Evolutionary conservation across 2,113 vertebrate species (phyloP).

Genomic region (Campylomormyrus numenius): DNA sequence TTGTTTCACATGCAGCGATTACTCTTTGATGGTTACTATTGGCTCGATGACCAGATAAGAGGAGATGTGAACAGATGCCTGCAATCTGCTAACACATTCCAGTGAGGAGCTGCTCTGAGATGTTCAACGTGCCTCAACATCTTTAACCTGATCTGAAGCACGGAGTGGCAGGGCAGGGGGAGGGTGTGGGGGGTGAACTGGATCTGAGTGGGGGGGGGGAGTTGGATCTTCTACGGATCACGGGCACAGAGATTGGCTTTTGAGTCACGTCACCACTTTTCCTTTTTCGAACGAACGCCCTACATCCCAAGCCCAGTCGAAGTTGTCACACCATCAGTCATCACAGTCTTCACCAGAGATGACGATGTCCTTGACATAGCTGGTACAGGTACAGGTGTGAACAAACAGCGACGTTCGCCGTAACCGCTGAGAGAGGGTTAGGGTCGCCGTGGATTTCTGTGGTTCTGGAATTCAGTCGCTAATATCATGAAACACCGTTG

Average conservation of each 20-base stretch:
- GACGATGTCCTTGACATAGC: not conserved
- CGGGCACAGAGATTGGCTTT: not conserved
- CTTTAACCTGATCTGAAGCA: not conserved
- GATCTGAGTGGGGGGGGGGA: not conserved
- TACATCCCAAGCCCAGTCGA: not conserved
- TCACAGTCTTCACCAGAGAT: not conserved
- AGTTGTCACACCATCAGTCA: not conserved
- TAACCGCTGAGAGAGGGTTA: not conserved
- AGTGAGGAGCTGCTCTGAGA: not conserved
- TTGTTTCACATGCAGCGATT: not conserved
- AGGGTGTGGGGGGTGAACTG: not conserved
- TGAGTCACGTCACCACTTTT: not conserved
- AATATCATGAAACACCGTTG: not conserved
- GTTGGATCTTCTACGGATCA: not conserved
- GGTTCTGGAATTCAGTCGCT: not conserved
- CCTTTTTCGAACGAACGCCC: not conserved
- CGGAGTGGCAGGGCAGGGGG: not conserved
- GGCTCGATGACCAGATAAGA: not conserved
- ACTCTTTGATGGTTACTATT: not conserved
- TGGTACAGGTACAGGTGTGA: not conserved
- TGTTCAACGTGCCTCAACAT: not conserved
- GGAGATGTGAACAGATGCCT: not conserved
- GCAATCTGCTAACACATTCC: not conserved
- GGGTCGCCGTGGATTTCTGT: not conserved
- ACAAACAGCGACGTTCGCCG: not conserved